Evolutionary conservation across 2,888 invertebrate species (phyloP).

Genomic region (Coelopa pilipes): DNA sequence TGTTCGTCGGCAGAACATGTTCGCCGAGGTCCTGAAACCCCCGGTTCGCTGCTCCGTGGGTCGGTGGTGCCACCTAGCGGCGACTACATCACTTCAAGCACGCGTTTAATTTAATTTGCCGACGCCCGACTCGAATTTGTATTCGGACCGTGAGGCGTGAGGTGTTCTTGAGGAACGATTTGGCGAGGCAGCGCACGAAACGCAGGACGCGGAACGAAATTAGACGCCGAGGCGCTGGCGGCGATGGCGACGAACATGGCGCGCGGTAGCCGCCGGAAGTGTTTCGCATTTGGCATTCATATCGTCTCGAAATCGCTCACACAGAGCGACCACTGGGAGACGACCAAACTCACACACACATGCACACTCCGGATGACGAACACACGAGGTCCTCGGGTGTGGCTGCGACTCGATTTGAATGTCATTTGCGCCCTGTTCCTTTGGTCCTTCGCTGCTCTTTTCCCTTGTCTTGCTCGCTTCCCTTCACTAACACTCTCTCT

Average conservation of each 20-base stretch:
- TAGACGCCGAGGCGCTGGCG: background rate
- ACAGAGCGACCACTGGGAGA: background rate
- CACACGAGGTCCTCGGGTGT: conserved; percentile 6
- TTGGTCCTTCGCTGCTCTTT: background rate
- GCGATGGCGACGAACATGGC: background rate
- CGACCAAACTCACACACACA: background rate
- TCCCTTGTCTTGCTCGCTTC: conserved; percentile 7
- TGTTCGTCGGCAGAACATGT: too few species aligned
- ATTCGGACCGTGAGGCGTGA: conserved; percentile 22
- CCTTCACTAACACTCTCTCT: conserved; percentile 13
- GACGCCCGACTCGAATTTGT: conserved; percentile 19
- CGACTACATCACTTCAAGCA: conserved; percentile 9
- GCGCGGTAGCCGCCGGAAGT: conserved; percentile 16
- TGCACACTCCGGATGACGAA: background rate
- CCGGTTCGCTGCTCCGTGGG: background rate
- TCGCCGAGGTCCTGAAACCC: too few species aligned
- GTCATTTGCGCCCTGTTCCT: conserved; percentile 24
- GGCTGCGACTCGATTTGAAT: conserved; percentile 30
- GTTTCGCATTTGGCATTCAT: conserved; percentile 25
- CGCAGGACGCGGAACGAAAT: background rate
- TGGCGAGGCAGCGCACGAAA: background rate
- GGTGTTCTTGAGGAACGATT: background rate
- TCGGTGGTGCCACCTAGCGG: background rate
- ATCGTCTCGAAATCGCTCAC: conserved; percentile 6
- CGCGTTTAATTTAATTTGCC: conserved; percentile 31